Conservation (phyloP, 2,113 vertebrate genomes). For the Ptilonorhynchus violaceus region DNA sequence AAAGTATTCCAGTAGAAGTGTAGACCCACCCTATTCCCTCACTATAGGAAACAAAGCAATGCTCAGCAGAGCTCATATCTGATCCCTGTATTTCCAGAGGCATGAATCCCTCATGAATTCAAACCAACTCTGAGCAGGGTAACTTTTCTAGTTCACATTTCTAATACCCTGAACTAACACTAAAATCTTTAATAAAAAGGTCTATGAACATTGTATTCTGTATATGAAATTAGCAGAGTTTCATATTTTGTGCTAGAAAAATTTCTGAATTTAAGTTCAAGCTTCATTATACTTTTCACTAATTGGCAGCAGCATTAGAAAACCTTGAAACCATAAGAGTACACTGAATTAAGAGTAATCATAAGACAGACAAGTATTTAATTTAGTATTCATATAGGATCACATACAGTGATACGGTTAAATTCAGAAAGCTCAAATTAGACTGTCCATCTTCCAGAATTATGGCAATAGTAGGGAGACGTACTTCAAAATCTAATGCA, state of each 20-base stretch:
- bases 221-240: too few species aligned
- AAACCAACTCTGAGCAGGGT: neutral
- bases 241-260: neutral
- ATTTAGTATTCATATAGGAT: neutral
- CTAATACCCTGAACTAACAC: neutral
- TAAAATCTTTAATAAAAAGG: too few species aligned
- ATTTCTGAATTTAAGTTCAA: neutral
- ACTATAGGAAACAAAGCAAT: neutral
- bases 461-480: neutral
- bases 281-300: neutral
- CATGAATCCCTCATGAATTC: neutral
- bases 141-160: neutral
- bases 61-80: neutral
- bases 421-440: neutral
- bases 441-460: neutral
- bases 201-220: too few species aligned
- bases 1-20: neutral
- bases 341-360: neutral
- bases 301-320: neutral
- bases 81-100: neutral
- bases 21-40: neutral
- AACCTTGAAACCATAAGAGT: neutral
- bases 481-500: neutral
- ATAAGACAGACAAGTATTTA: neutral
- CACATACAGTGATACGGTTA: neutral